Base-by-base conservation (phyloP, 2,888 invertebrate species). In the Meta bourneti region DNA sequence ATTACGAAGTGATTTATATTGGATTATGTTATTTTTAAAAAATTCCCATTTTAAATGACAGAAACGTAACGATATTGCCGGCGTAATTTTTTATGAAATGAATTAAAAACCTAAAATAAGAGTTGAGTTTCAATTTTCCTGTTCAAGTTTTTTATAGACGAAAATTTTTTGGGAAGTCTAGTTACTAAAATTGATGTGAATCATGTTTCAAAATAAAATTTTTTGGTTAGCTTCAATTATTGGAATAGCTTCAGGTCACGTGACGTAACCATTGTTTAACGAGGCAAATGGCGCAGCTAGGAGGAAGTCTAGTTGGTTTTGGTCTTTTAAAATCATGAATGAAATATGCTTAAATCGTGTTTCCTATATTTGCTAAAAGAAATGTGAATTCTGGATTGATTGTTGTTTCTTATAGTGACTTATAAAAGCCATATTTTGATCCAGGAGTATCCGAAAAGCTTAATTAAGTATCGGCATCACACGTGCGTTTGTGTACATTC, bases 401-500 rank as follows among this genome's bases (percentile, higher is more conserved):
- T 79, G 72, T 78, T 13, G 71, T 13, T 54, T 16, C 69, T 6
- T 51, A 13, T 78, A 34, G 19, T 71, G 71, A n/a, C 9, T n/a
- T 16, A 71, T 49, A 79, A 34, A 52, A 6, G 69, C 49, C n/a
- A 11, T 20, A 19, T 75, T 74, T 77, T 13, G 7, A 0, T 11
- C 5, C 20, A 79, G 20, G 51, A 83, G 20, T 9, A 13, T 77
- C 11, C 51, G 49, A 83, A 91, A 87, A 72, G 71, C 51, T 11
- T 79, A 70, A 89, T 83, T 80, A 85, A 92, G 61, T 89, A 83
- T 88, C 85, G 89, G 85, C 79, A 78, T 86, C 81, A 89, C 92
- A 92, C 92, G 92, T 92, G 92, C 81, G 89, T 92, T 92, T 92
- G 92, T 92, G 86, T 92, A 92, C 92, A 92, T 84, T 82, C 34